Conservation (phyloP, 2,113 vertebrate species). For the Leptodactylus fuscus region DNA sequence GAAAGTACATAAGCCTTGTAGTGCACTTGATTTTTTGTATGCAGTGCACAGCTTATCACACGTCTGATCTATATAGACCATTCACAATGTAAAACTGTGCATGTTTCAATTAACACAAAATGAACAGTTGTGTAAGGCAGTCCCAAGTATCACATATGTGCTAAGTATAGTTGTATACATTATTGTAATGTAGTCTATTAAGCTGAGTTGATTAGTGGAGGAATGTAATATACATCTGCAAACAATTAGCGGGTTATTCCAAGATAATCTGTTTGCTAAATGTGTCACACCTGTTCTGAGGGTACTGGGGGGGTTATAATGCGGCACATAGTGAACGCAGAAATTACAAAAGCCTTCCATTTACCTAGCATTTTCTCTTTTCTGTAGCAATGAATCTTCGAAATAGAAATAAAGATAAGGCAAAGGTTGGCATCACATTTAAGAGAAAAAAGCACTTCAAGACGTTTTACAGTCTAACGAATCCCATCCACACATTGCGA, state of each 20-base stretch:
- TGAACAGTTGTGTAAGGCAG: too few species aligned
- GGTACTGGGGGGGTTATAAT: not conserved
- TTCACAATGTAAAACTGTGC: too few species aligned
- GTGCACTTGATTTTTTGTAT: too few species aligned
- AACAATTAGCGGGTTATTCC: constrained; percentile 28
- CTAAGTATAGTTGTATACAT: not conserved
- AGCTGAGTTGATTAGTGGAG: not conserved
- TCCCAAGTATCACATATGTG: not conserved
- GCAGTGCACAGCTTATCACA: too few species aligned
- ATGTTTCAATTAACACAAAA: too few species aligned
- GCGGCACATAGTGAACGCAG: not conserved
- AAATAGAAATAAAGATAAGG: not conserved
- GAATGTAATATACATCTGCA: constrained; percentile 18
- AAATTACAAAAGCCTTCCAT: not conserved
- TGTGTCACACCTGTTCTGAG: constrained; percentile 7
- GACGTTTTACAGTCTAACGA: too few species aligned
- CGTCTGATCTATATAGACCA: too few species aligned
- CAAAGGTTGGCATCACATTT: not conserved
- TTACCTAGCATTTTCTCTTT: not conserved
- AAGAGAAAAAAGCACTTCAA: too few species aligned
- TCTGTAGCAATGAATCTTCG: not conserved
- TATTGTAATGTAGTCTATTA: not conserved
- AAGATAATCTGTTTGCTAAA: not conserved
- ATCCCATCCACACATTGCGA: too few species aligned
- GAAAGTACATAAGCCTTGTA: too few species aligned